phyloP scores from a whole-genome alignment of 2,888 invertebrate genomes.

The Melolontha melolontha region DNA sequence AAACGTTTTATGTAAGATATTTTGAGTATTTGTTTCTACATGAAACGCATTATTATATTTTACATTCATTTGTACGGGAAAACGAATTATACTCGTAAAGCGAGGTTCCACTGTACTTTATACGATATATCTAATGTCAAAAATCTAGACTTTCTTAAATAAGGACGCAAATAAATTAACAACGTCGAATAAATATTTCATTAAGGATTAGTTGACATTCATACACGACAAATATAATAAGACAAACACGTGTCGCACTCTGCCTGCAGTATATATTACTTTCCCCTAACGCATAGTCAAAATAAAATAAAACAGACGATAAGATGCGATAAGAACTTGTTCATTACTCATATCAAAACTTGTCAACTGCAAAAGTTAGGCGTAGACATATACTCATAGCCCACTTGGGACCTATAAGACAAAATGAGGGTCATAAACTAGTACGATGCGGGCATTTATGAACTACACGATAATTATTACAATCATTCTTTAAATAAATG shows the following conservation, averaged over 20 bases:
- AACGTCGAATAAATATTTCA: too few relatives aligned
- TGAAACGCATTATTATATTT: too few relatives aligned
- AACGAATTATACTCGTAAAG: too few relatives aligned
- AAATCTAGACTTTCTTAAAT: too few relatives aligned
- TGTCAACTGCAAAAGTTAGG: constrained; percentile 56
- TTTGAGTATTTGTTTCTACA: too few relatives aligned
- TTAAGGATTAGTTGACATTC: too few relatives aligned
- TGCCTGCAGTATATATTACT: neutral
- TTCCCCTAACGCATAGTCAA: constrained; percentile 15
- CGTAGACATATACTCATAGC: constrained; percentile 52
- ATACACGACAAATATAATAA: neutral
- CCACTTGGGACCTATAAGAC: constrained; percentile 51
- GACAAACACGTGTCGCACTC: neutral
- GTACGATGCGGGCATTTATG: constrained; percentile 53
- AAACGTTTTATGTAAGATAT: too few relatives aligned
- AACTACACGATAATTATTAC: constrained; percentile 45
- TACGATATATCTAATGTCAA: too few relatives aligned
- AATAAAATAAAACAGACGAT: constrained; percentile 47
- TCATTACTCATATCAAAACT: constrained; percentile 55
- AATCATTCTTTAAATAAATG: constrained; percentile 37
- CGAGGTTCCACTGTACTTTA: too few relatives aligned
- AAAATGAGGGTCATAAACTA: constrained; percentile 55
- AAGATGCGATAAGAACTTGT: constrained; percentile 52
- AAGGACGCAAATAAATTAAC: too few relatives aligned
- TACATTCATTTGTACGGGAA: too few relatives aligned